Percentiles rank a stretch among this genome's conserved stretches.
These are phyloP conservation scores for Nyctibius grandis DNA, from an alignment of 2,797 vertebrate genomes.

Conservation along the genomic window DNA sequence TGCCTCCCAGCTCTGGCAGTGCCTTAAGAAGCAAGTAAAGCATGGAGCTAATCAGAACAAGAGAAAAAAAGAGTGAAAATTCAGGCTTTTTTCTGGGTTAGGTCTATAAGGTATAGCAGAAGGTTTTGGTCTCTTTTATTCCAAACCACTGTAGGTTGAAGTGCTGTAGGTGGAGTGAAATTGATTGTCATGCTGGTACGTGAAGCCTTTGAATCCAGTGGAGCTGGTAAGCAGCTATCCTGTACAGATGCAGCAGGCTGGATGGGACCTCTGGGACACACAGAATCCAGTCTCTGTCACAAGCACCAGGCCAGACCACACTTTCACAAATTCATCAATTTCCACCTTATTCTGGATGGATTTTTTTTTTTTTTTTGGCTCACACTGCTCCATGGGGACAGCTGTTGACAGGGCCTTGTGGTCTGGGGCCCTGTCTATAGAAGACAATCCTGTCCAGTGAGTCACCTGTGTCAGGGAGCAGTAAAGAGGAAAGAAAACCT, in stretches of 20 bases:
- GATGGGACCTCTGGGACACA: neutral
- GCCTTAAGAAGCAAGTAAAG: neutral
- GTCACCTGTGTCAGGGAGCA: neutral
- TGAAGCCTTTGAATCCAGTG: neutral
- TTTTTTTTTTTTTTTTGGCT: neutral
- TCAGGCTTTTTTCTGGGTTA: neutral
- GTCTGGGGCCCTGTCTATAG: neutral
- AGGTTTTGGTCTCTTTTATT: neutral
- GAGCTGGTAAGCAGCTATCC: too few relatives aligned
- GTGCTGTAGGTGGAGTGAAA: neutral
- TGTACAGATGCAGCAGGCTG: neutral
- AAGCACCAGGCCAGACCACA: neutral
- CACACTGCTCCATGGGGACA: neutral
- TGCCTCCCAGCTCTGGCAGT: neutral
- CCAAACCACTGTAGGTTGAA: neutral
- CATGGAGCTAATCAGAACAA: neutral
- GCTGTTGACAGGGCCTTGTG: neutral
- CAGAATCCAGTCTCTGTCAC: neutral
- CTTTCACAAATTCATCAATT: neutral
- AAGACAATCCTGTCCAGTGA: neutral
- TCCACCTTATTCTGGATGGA: neutral
- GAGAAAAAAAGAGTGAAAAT: neutral
- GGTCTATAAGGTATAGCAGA: neutral
- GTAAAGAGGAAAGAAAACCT: neutral
- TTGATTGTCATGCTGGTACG: neutral